phyloP scores from a whole-genome alignment of 2,888 invertebrate genomes.

The Acanthosoma haemorrhoidale region DNA sequence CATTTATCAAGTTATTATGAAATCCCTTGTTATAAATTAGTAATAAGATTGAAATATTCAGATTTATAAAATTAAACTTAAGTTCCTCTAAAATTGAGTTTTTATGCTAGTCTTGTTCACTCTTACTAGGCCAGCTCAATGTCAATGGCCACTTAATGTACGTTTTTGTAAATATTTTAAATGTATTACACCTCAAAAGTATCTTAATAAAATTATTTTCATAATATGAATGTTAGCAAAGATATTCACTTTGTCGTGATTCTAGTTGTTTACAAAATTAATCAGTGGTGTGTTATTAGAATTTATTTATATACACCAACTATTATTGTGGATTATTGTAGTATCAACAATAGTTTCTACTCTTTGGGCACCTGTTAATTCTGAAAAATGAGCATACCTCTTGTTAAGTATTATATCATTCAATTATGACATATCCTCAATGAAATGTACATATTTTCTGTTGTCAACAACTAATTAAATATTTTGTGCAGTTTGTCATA shows the following conservation, averaged over 20 bases:
- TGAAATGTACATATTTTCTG: not conserved
- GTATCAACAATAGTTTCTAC: not conserved
- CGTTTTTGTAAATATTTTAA: too few species aligned
- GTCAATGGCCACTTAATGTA: not conserved
- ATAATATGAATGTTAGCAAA: not conserved
- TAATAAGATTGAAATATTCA: not conserved
- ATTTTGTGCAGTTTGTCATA: too few species aligned
- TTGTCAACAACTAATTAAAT: too few species aligned
- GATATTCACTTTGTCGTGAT: not conserved
- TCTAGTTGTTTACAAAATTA: too few species aligned
- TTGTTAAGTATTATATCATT: not conserved
- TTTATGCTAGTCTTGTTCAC: not conserved
- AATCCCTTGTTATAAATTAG: not conserved
- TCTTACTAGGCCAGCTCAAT: not conserved
- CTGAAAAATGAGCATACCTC: not conserved
- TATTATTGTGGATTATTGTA: not conserved
- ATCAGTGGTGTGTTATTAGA: too few species aligned
- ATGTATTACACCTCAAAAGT: too few species aligned
- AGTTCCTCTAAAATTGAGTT: slow-evolving; percentile 8
- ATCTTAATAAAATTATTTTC: too few species aligned
- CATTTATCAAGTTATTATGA: not conserved
- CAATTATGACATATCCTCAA: not conserved
- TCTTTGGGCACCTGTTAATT: not conserved
- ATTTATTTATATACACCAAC: not conserved
- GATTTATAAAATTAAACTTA: not conserved